A percentile compares a stretch with the other conserved stretches of the same genome.
These are phyloP conservation scores for Zaprionus africanus DNA, from an alignment of 1,140 invertebrate species.

Conservation along the genomic window DNA sequence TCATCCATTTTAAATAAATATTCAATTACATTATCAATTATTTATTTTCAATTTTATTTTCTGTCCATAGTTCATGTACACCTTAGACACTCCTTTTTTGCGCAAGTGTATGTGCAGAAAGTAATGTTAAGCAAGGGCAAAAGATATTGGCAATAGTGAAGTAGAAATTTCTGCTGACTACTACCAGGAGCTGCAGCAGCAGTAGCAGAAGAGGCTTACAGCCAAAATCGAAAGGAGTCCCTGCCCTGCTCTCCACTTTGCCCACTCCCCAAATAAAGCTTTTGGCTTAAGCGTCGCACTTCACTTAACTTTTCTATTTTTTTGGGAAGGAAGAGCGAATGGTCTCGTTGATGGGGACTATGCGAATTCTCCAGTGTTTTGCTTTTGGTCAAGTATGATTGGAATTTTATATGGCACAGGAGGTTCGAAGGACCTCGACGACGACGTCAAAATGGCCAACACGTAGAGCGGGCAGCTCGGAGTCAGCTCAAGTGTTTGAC, in stretches of 20 bases:
- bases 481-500: slow-evolving; percentile 65
- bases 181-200: slow-evolving; percentile 43
- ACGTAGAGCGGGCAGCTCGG: slow-evolving; percentile 48
- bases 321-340: not conserved
- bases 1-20: too few relatives aligned
- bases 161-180: slow-evolving; percentile 70
- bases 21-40: too few relatives aligned
- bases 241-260: not conserved
- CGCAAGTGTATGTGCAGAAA: slow-evolving; percentile 33
- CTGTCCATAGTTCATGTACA: not conserved
- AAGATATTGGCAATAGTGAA: slow-evolving; percentile 64
- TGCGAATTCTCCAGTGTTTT: slow-evolving; percentile 76
- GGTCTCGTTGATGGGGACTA: not conserved
- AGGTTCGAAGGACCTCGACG: slow-evolving; percentile 49
- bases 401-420: slow-evolving; percentile 79
- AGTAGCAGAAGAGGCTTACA: slow-evolving; percentile 28
- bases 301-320: slow-evolving; percentile 63
- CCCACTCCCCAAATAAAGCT: slow-evolving; percentile 13
- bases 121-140: slow-evolving; percentile 52
- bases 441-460: slow-evolving; percentile 67
- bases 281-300: slow-evolving; percentile 69
- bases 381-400: slow-evolving; percentile 82
- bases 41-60: not conserved
- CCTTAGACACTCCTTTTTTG: slow-evolving; percentile 10
- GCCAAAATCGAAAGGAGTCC: slow-evolving; percentile 5